Evolutionary conservation across 2,888 invertebrate genomes (phyloP).

Genomic region (Parasteatoda lunata): DNA sequence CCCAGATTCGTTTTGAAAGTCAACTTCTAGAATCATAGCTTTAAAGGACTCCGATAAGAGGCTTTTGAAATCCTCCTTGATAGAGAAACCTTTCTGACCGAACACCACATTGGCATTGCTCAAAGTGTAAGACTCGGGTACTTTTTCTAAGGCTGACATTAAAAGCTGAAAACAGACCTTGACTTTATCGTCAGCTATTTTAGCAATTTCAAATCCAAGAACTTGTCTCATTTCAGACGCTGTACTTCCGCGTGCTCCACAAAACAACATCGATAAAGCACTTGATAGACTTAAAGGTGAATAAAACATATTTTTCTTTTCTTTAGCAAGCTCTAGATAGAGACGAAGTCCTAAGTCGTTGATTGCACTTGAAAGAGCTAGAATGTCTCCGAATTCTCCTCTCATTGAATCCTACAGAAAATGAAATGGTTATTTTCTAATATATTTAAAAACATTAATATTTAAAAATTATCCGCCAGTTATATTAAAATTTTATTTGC

Average conservation of each 20-base stretch:
- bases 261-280: conserved; percentile 49
- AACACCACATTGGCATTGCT: conserved; percentile 31
- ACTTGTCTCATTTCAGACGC: conserved; percentile 29
- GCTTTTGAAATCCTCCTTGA: conserved; percentile 19
- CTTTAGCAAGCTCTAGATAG: conserved; percentile 15
- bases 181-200: conserved; percentile 8
- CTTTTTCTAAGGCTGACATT: background rate
- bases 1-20: conserved; percentile 45
- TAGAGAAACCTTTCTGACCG: background rate
- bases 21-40: conserved; percentile 36
- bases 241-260: conserved; percentile 35
- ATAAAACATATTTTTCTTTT: conserved; percentile 49
- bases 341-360: conserved; percentile 20
- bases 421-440: background rate
- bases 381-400: background rate
- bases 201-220: conserved; percentile 25
- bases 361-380: conserved; percentile 12
- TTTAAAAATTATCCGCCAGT: no score
- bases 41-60: conserved; percentile 45
- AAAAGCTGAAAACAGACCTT: conserved; percentile 6
- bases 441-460: no score
- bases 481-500: no score
- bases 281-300: conserved; percentile 48
- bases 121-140: conserved; percentile 10
- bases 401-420: background rate